Evolutionary conservation across 2,888 invertebrate genomes (phyloP), one percentile per base, ranked within the genome.

Genomic region (Xestoiulus laeticollis): DNA sequence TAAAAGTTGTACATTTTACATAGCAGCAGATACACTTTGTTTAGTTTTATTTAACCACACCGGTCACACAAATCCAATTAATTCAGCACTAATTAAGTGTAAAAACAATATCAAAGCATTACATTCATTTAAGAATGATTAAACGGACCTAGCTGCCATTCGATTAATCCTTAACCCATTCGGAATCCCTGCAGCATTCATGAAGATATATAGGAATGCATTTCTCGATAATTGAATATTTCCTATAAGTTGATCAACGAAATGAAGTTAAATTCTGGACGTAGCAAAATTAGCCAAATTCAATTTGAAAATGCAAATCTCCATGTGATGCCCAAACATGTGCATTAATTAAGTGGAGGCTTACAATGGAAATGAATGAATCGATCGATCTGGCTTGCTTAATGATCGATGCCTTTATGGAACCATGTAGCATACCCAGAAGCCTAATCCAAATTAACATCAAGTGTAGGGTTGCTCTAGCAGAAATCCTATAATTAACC

Each of bases 401-500:
- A 78, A 78, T 78, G 30, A 78, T 78, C 78, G 78, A 78, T 78
- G 78, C 30, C 30, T n/a, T 78, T 78, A 26, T 14, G 78, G 30
- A 30, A 78, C 30, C 78, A 26, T 26, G 78, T 32, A 78, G 22
- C 59, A 8, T 48, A 48, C 19, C 14, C 12, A 30, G 14, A 78
- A 78, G 78, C 26, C 78, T 78, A 16, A 32, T 26, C 78, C 30
- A 78, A 78, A 78, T 78, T 78, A 78, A 30, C 78, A 78, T 78
- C 16, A 16, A 78, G 78, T 26, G 78, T 14, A 78, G 78, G 30
- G 12, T 78, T 30, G 78, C 26, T 78, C 78, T 30, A 78, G 30
- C 78, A 78, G 30, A 30, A 78, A 32, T 78, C 78, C 78, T 78
- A 78, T 78, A 78, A 78, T 78, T 78, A 78, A 30, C 16, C 78